Conservation (phyloP, 2,888 invertebrate species). For the Spilosoma lubricipeda region DNA sequence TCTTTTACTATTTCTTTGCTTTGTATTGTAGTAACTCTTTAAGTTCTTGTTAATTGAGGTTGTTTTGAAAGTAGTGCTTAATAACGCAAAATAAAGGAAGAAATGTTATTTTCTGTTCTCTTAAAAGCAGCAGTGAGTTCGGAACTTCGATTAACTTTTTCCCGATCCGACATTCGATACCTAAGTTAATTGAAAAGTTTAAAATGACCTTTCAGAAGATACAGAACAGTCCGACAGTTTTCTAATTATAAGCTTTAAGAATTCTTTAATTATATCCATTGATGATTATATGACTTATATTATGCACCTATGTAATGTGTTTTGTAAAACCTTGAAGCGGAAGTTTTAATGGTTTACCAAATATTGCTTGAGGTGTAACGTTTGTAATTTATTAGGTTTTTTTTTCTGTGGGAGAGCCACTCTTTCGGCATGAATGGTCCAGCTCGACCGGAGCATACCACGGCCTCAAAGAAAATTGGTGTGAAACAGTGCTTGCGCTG, state of each 20-base stretch:
- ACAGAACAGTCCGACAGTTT: conserved; percentile 43
- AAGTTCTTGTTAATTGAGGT: conserved; percentile 6
- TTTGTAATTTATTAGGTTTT: no score
- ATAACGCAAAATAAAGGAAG: conserved; percentile 53
- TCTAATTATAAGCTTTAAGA: conserved; percentile 47
- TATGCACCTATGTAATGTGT: neutral
- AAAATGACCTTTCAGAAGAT: conserved; percentile 51
- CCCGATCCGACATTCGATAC: conserved; percentile 62
- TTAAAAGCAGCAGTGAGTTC: conserved; percentile 50
- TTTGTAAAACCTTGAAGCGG: neutral
- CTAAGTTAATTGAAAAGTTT: conserved; percentile 70
- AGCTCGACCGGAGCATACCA: no score
- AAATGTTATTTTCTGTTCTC: conserved; percentile 43
- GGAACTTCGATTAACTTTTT: conserved; percentile 64
- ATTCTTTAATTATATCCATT: conserved; percentile 15
- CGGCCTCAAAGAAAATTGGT: no score
- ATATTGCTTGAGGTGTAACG: neutral
- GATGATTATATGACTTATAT: neutral
- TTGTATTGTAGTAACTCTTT: neutral
- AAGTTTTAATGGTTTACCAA: neutral
- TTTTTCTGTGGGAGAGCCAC: no score
- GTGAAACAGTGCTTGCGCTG: no score
- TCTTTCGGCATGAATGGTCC: no score
- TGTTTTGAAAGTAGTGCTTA: conserved; percentile 19
- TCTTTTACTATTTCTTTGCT: neutral